Conservation (phyloP, 2,113 vertebrate genomes). For the Thunnus maccoyii region DNA sequence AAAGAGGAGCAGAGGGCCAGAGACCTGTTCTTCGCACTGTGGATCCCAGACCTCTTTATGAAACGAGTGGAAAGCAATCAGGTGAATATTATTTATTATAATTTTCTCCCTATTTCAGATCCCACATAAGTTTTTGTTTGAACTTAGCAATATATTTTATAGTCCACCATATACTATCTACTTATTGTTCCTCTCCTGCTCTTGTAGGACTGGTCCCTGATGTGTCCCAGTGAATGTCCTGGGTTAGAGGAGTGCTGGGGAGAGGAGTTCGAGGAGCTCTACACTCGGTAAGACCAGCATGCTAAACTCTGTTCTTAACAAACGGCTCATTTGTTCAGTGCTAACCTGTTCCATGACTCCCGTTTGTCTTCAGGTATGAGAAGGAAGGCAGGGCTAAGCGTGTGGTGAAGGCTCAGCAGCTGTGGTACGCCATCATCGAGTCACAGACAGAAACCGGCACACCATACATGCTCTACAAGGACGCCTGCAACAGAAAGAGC, state of each 20-base stretch:
- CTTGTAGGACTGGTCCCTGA: slow-evolving; percentile 94
- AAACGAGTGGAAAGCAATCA: slow-evolving; percentile 95
- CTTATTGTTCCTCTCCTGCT: neutral
- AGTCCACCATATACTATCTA: neutral
- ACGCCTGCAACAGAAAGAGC: slow-evolving; percentile 97
- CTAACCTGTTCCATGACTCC: neutral
- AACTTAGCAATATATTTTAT: neutral
- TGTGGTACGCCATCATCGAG: slow-evolving; percentile 97
- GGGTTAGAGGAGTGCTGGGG: slow-evolving; percentile 97
- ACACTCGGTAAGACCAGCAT: slow-evolving; percentile 86
- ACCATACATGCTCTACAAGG: slow-evolving; percentile 98
- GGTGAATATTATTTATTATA: slow-evolving; percentile 75
- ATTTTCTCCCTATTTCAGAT: neutral
- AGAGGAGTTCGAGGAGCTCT: slow-evolving; percentile 95
- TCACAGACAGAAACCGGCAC: slow-evolving; percentile 98
- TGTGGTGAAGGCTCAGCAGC: slow-evolving; percentile 95
- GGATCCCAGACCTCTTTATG: slow-evolving; percentile 99
- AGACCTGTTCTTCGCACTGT: slow-evolving; percentile 96
- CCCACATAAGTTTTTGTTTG: neutral
- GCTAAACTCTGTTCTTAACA: neutral
- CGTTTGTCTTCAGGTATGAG: slow-evolving; percentile 88
- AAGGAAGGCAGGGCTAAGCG: slow-evolving; percentile 88
- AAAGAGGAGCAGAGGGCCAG: slow-evolving; percentile 97
- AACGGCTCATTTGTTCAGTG: fast-evolving
- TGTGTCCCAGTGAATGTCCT: slow-evolving; percentile 96